Conservation (phyloP, 2,113 vertebrate genomes). For the Bubo bubo region DNA sequence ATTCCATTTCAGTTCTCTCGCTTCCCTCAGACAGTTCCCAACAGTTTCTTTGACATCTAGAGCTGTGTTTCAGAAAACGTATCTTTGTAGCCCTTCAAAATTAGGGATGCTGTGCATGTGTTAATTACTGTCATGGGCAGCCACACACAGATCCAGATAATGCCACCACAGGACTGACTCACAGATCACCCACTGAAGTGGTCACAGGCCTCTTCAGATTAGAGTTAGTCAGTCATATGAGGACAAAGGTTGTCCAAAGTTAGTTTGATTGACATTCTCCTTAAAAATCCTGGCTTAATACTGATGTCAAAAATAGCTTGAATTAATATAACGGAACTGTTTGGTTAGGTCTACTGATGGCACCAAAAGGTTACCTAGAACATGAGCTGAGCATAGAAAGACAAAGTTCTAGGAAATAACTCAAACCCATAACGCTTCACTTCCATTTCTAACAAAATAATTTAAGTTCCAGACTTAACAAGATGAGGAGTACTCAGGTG, state of each 20-base stretch:
- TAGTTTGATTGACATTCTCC: not conserved
- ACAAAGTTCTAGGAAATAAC: not conserved
- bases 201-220: not conserved
- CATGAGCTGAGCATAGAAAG: not conserved
- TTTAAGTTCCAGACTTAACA: not conserved
- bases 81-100: not conserved
- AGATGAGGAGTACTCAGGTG: not conserved
- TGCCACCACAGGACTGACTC: not conserved
- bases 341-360: not conserved
- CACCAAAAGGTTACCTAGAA: not conserved
- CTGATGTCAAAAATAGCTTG: not conserved
- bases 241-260: not conserved
- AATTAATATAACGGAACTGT: not conserved
- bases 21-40: not conserved
- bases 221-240: not conserved
- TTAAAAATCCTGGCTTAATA: not conserved
- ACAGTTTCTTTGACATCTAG: not conserved
- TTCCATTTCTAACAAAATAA: not conserved
- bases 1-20: not conserved
- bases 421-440: not conserved
- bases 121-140: not conserved
- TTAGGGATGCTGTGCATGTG: rapidly evolving
- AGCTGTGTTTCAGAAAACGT: rapidly evolving
- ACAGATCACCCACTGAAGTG: not conserved
- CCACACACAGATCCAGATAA: rapidly evolving